Evolutionary conservation across 2,113 vertebrate species (phyloP).

Genomic region (Stercorarius parasiticus): DNA sequence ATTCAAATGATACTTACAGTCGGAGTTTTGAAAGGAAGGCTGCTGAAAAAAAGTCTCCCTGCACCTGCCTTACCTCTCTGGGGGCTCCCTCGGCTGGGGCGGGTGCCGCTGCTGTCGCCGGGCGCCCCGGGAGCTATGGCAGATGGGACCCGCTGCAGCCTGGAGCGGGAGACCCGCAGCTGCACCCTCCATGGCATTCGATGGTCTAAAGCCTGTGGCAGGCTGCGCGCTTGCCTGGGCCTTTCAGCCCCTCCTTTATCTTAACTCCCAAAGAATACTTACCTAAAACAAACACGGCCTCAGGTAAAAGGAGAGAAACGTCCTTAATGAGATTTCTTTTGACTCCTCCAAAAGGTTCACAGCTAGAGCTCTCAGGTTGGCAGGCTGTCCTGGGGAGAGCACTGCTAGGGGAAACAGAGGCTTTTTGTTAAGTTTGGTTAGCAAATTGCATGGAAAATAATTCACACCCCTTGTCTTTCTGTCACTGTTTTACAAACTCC

Average conservation of each 20-base stretch:
- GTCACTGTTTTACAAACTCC: not conserved
- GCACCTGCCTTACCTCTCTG: slow-evolving; percentile 12
- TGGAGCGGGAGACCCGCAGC: not conserved
- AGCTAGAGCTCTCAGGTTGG: not conserved
- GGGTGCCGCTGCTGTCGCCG: not conserved
- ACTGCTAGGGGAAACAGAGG: not conserved
- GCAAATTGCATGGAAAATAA: not conserved
- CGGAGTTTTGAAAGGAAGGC: not conserved
- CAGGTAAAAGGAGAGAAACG: not conserved
- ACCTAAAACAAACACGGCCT: slow-evolving; percentile 38
- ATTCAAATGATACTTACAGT: not conserved
- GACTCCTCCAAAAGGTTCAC: not conserved
- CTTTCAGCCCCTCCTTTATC: slow-evolving; percentile 23
- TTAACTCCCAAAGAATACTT: not conserved
- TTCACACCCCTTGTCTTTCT: not conserved
- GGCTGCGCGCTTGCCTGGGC: not conserved
- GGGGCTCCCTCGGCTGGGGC: not conserved
- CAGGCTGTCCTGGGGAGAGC: not conserved
- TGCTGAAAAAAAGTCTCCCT: not conserved
- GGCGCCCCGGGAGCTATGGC: not conserved
- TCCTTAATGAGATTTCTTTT: not conserved
- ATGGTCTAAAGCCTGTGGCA: not conserved
- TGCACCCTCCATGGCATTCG: not conserved
- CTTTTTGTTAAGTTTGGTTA: not conserved
- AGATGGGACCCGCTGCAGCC: not conserved